Percentiles rank a stretch among this genome's conserved stretches.
These are phyloP conservation scores for Acleris holmiana DNA, from an alignment of 2,888 invertebrate genomes.

Conservation along the genomic window DNA sequence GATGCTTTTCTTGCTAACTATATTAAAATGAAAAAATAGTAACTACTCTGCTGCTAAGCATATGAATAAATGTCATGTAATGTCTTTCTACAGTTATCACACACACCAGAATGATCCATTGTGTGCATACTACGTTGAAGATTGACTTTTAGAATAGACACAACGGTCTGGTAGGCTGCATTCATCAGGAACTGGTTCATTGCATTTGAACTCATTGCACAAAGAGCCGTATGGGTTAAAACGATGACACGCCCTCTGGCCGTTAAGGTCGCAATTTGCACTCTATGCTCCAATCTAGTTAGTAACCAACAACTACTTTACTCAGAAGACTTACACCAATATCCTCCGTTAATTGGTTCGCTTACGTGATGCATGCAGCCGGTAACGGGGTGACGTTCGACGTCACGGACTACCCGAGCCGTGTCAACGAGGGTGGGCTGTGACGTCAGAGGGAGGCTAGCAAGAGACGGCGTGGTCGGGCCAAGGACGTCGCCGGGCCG, in stretches of 20 bases:
- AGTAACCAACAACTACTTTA: conserved; percentile 20
- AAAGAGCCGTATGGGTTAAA: conserved; percentile 44
- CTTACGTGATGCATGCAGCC: conserved; percentile 46
- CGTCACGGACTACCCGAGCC: conserved; percentile 71
- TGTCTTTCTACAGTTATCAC: no score
- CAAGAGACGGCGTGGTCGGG: conserved; percentile 67
- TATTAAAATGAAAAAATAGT: no score
- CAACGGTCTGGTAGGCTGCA: conserved; percentile 2
- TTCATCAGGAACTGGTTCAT: conserved; percentile 47
- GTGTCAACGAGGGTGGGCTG: conserved; percentile 64
- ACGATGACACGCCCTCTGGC: conserved; percentile 39
- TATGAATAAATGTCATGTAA: no score
- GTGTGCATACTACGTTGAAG: not conserved
- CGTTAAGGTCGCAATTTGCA: conserved; percentile 41
- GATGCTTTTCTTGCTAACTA: no score
- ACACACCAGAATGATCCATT: no score
- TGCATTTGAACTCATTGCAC: conserved; percentile 42
- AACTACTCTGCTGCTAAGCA: no score
- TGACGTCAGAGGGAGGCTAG: conserved; percentile 65
- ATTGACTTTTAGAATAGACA: conserved; percentile 17
- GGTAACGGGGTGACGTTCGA: conserved; percentile 57
- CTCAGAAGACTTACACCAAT: conserved; percentile 3
- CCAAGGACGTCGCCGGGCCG: conserved; percentile 83
- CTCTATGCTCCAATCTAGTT: conserved; percentile 32
- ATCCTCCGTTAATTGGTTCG: conserved; percentile 32